A percentile compares a stretch with the other conserved stretches of the same genome.
These are phyloP conservation scores for Butastur rufipennis DNA, from an alignment of 2,113 vertebrate species.

Conservation along the genomic window DNA sequence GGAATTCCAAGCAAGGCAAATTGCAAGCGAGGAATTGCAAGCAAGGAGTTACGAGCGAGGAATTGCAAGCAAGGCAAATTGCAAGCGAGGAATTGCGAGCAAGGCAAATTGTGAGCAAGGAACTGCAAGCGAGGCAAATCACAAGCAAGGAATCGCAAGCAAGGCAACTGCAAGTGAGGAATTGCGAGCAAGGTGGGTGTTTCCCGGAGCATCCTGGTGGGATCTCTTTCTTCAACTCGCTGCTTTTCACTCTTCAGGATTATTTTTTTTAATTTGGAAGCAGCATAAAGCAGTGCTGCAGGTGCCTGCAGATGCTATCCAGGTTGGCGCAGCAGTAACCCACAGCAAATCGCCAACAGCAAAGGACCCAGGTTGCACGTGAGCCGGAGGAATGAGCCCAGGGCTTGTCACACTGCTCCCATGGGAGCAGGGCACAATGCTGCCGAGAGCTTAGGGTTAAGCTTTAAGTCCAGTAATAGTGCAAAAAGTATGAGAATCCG, in stretches of 20 bases:
- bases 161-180: background rate
- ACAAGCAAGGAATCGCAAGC: too few species aligned
- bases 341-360: background rate
- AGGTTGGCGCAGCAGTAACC: background rate
- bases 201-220: background rate
- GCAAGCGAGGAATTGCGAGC: background rate
- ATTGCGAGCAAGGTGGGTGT: background rate
- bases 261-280: background rate
- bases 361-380: accelerated
- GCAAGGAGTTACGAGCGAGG: background rate
- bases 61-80: background rate
- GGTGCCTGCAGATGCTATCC: background rate
- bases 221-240: background rate
- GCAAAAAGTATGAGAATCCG: background rate
- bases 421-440: accelerated
- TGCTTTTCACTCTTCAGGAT: background rate
- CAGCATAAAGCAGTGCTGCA: accelerated
- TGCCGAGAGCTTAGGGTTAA: accelerated
- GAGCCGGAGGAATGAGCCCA: accelerated
- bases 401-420: background rate
- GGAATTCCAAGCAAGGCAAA: background rate
- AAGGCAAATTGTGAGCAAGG: background rate
- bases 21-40: background rate
- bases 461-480: background rate
- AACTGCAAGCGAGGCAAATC: background rate